A percentile compares a stretch with the other conserved stretches of the same genome.
phyloP scores from a whole-genome alignment of 2,797 vertebrate species.

The Parauchenoglanis ngamensis region DNA sequence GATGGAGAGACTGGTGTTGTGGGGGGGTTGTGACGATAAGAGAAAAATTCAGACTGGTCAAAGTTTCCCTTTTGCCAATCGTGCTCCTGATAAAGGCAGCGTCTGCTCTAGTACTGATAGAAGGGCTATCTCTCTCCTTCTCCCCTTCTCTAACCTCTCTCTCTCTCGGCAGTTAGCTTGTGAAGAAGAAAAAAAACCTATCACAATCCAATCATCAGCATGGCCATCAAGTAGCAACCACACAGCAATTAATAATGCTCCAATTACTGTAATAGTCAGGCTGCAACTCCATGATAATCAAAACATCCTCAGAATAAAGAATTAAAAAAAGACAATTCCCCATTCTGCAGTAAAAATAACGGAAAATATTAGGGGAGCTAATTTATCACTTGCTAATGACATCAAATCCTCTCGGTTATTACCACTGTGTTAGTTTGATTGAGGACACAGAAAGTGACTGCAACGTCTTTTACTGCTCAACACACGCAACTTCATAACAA shows the following conservation, averaged over 20 bases:
- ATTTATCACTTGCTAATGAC: constrained; percentile 4
- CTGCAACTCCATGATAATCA: constrained; percentile 83
- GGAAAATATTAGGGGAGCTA: constrained; percentile 9
- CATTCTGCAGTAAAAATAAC: neutral
- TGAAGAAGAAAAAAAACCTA: constrained; percentile 66
- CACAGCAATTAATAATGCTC: constrained; percentile 86
- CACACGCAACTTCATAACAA: neutral
- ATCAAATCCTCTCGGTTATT: neutral
- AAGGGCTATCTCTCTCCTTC: constrained; percentile 79
- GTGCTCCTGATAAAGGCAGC: constrained; percentile 89
- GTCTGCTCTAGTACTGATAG: constrained; percentile 92
- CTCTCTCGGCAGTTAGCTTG: constrained; percentile 77
- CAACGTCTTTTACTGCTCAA: neutral
- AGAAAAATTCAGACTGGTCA: constrained; percentile 87
- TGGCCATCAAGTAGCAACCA: constrained; percentile 82
- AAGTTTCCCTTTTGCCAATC: constrained; percentile 91
- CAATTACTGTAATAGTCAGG: constrained; percentile 87
- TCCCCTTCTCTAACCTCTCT: constrained; percentile 44
- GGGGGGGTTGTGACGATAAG: constrained; percentile 81
- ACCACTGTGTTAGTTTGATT: neutral
- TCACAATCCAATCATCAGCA: constrained; percentile 80
- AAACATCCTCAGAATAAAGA: constrained; percentile 74
- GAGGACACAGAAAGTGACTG: neutral
- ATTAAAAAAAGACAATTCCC: constrained; percentile 25
- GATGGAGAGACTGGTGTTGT: constrained; percentile 73